Percentiles rank a stretch among this genome's conserved stretches.
Conservation (phyloP, 2,113 vertebrate genomes). For the Halichoerus grypus region DNA sequence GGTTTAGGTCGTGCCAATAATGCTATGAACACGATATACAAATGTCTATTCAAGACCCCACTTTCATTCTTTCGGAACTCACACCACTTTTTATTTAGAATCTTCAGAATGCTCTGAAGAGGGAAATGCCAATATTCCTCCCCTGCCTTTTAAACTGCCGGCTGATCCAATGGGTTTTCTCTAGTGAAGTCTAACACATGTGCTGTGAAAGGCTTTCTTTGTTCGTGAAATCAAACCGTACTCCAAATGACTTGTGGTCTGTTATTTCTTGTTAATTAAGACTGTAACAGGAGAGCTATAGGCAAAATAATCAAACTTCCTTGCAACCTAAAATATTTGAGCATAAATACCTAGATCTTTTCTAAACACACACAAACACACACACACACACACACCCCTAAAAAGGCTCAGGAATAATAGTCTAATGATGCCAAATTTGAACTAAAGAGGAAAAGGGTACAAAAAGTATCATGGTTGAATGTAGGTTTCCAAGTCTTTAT, state of each 20-base stretch:
- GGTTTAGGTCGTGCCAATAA: neutral
- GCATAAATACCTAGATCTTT: neutral
- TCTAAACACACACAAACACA: neutral
- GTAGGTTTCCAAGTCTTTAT: neutral
- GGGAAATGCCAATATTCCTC: neutral
- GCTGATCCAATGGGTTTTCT: neutral
- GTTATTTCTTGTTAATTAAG: conserved; percentile 4
- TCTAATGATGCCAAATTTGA: neutral
- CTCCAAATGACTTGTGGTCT: neutral
- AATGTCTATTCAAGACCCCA: neutral
- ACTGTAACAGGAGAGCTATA: neutral
- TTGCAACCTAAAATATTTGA: neutral
- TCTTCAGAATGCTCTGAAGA: neutral
- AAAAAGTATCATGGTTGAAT: neutral
- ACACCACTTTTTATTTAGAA: neutral
- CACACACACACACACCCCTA: neutral
- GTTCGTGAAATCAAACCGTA: neutral
- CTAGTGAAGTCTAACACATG: neutral
- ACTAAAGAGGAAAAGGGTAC: neutral
- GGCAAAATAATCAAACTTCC: neutral
- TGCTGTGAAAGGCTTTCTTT: neutral
- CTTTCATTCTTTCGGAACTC: neutral
- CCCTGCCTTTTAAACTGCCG: neutral
- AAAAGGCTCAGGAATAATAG: neutral
- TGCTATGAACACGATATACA: neutral